Percentiles rank a stretch among this genome's conserved stretches.
Conservation (phyloP, 2,113 vertebrate genomes). For the Sander vitreus region DNA sequence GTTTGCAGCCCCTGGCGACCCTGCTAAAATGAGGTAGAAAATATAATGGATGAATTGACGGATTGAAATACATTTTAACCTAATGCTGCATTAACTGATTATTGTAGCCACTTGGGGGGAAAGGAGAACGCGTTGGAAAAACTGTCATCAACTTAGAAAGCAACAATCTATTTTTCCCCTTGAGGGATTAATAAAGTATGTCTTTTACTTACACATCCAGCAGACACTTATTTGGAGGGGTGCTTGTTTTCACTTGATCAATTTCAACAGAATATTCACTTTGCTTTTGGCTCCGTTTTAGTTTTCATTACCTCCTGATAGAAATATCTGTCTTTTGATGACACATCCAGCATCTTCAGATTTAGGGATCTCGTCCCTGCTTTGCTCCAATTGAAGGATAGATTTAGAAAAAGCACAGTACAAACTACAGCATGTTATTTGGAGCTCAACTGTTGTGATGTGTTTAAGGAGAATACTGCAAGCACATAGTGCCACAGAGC, state of each 20-base stretch:
- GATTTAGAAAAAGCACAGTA: not conserved
- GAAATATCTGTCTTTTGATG: not conserved
- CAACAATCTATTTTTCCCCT: no score
- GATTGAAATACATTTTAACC: not conserved
- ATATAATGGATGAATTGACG: not conserved
- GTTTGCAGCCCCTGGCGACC: not conserved
- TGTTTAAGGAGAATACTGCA: conserved; percentile 6
- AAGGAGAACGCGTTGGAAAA: no score
- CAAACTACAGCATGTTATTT: not conserved
- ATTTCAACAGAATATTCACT: no score
- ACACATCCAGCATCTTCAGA: not conserved
- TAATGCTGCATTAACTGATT: conserved; percentile 1
- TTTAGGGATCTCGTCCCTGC: not conserved
- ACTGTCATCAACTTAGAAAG: no score
- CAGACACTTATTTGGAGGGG: not conserved
- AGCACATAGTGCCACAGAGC: not conserved
- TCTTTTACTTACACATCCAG: not conserved
- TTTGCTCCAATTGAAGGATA: not conserved
- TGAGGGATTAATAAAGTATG: no score
- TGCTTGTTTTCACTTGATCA: not conserved
- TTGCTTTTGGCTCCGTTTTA: not conserved
- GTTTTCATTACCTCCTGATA: not conserved
- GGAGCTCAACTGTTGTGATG: not conserved
- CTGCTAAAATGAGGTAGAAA: not conserved
- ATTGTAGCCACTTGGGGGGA: no score